Percentiles rank a stretch among this genome's conserved stretches.
Evolutionary conservation across 2,888 invertebrate genomes (phyloP).

Genomic region (Coleophora flavipennella): DNA sequence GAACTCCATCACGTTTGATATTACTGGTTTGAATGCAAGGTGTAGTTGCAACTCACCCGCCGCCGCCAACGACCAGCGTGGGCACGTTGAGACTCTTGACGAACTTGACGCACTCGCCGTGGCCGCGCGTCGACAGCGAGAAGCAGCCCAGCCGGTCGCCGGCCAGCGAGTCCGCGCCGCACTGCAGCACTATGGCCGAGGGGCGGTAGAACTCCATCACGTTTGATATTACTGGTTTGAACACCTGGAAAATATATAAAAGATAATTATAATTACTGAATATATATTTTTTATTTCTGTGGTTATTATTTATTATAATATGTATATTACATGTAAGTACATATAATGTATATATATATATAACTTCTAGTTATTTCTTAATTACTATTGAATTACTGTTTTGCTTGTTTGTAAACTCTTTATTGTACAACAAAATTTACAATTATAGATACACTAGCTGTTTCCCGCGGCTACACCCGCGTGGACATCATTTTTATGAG

Average conservation of each 20-base stretch:
- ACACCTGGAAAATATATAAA: slow-evolving; percentile 75
- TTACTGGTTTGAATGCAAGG: slow-evolving; percentile 73
- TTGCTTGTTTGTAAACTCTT: too few species aligned
- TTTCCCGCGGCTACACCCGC: too few species aligned
- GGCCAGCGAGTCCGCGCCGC: slow-evolving; percentile 98
- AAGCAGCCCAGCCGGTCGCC: slow-evolving; percentile 97
- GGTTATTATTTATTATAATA: too few species aligned
- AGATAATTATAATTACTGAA: too few species aligned
- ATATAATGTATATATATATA: too few species aligned
- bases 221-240: slow-evolving; percentile 92
- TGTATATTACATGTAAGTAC: too few species aligned
- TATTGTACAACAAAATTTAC: too few species aligned
- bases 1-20: slow-evolving; percentile 94
- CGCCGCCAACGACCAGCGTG: slow-evolving; percentile 87
- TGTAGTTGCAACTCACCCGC: slow-evolving; percentile 69
- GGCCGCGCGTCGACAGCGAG: slow-evolving; percentile 93
- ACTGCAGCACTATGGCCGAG: slow-evolving; percentile 96
- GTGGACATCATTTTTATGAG: too few species aligned
- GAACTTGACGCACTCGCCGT: slow-evolving; percentile 98
- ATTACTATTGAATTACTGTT: too few species aligned
- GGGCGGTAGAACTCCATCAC: slow-evolving; percentile 98
- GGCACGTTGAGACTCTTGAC: slow-evolving; percentile 95
- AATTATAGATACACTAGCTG: too few species aligned
- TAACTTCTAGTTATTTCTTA: too few species aligned
- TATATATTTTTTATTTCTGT: too few species aligned